These are phyloP conservation scores for Callaeas wilsoni DNA, from an alignment of 2,113 vertebrate species.

Conservation along the genomic window DNA sequence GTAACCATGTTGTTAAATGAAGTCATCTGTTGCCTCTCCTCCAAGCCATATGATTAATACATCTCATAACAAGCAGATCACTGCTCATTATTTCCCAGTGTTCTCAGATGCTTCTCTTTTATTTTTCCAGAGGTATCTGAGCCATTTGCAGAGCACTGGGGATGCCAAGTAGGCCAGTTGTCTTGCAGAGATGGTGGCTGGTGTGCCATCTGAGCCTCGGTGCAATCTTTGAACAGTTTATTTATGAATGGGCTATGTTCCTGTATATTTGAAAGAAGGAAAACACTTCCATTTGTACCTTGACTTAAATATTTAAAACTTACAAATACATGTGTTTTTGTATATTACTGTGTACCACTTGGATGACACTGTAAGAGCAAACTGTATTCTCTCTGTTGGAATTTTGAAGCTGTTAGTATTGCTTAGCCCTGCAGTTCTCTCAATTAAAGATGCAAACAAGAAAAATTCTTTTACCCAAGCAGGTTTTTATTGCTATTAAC, in stretches of 20 bases:
- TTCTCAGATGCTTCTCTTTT: conserved; percentile 3
- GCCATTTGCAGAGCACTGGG: background rate
- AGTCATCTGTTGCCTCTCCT: conserved; percentile 16
- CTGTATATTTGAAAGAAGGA: background rate
- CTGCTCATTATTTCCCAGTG: background rate
- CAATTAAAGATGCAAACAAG: background rate
- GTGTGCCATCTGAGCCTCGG: background rate
- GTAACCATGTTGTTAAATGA: conserved; percentile 10
- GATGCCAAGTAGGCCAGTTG: background rate
- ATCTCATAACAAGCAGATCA: background rate
- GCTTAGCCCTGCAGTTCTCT: background rate
- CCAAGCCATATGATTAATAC: conserved; percentile 1
- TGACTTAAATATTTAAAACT: background rate
- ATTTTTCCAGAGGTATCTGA: background rate
- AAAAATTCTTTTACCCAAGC: background rate
- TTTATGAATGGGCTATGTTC: background rate
- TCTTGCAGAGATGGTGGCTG: background rate
- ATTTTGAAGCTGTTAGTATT: background rate
- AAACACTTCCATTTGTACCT: background rate
- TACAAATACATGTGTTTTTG: background rate
- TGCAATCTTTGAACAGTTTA: background rate
- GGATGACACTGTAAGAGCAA: background rate
- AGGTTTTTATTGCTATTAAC: background rate
- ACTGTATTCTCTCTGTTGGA: background rate
- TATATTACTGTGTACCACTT: background rate